phyloP scores from a whole-genome alignment of 2,888 invertebrate genomes.

The Apodemia hepburni region DNA sequence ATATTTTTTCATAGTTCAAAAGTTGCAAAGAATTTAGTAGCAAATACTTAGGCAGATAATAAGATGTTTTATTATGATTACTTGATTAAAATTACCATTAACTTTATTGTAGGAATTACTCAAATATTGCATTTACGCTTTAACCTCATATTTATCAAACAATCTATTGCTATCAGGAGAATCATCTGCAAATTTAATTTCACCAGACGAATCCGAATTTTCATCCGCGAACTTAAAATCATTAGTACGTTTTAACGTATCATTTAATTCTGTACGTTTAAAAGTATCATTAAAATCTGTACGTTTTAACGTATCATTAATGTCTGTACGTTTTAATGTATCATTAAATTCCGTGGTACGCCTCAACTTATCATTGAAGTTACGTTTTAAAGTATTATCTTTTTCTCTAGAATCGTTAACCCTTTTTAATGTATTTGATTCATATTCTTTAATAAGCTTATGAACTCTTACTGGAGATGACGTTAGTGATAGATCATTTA shows the following conservation, averaged over 20 bases:
- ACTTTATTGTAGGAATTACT: no score
- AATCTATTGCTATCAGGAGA: constrained; percentile 70
- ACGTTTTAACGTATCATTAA: constrained; percentile 5
- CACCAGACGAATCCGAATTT: constrained; percentile 78
- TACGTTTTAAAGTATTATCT: constrained; percentile 78
- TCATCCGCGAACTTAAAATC: constrained; percentile 88
- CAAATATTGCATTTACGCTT: constrained; percentile 40
- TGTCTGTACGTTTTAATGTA: neutral
- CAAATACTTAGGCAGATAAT: no score
- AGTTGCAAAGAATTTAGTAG: no score
- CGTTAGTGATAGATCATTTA: constrained; percentile 63
- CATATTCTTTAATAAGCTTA: constrained; percentile 49
- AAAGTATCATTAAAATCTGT: neutral
- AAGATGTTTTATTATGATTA: no score
- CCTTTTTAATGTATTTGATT: constrained; percentile 77
- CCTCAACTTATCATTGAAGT: constrained; percentile 74
- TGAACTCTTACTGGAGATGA: constrained; percentile 63
- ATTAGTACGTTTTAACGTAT: constrained; percentile 38
- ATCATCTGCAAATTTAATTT: constrained; percentile 70
- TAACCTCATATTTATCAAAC: constrained; percentile 61
- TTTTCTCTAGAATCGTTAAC: constrained; percentile 84
- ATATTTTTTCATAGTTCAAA: no score
- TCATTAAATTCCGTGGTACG: neutral
- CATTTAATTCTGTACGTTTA: neutral
- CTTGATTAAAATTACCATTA: no score